Evolutionary conservation across 2,797 vertebrate genomes (phyloP).

Genomic region (Takifugu rubripes): DNA sequence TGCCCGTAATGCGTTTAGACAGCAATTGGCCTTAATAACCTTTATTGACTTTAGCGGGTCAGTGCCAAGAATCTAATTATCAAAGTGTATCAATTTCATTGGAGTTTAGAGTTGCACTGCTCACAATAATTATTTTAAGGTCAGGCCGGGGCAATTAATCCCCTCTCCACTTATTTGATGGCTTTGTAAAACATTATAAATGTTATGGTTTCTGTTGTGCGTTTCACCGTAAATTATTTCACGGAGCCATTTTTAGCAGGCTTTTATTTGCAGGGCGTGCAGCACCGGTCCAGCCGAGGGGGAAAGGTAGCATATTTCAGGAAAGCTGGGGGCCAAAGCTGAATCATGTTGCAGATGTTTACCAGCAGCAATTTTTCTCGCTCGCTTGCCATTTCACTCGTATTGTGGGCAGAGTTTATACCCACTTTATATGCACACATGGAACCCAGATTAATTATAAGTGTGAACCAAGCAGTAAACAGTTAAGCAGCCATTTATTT

Average conservation of each 20-base stretch:
- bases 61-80: constrained; percentile 92
- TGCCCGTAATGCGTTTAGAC: constrained; percentile 80
- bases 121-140: constrained; percentile 87
- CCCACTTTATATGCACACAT: constrained; percentile 70
- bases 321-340: constrained; percentile 37
- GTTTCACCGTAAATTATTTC: constrained; percentile 68
- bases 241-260: constrained; percentile 41
- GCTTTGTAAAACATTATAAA: constrained; percentile 85
- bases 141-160: constrained; percentile 84
- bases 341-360: constrained; percentile 58
- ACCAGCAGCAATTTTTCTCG: constrained; percentile 51
- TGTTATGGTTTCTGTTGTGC: constrained; percentile 74
- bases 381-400: constrained; percentile 36
- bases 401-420: constrained; percentile 53
- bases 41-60: constrained; percentile 87
- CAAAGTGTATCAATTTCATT: constrained; percentile 92
- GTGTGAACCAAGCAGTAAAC: constrained; percentile 73
- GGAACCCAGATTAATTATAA: constrained; percentile 71
- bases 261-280: constrained; percentile 42
- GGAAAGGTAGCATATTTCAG: constrained; percentile 20
- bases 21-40: constrained; percentile 92
- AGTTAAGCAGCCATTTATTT: constrained; percentile 71
- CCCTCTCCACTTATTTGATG: constrained; percentile 84
- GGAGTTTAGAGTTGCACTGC: constrained; percentile 83
- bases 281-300: constrained; percentile 16